These are phyloP conservation scores for Oreonectes daqikongensis DNA, from an alignment of 2,797 vertebrate genomes.

Conservation along the genomic window DNA sequence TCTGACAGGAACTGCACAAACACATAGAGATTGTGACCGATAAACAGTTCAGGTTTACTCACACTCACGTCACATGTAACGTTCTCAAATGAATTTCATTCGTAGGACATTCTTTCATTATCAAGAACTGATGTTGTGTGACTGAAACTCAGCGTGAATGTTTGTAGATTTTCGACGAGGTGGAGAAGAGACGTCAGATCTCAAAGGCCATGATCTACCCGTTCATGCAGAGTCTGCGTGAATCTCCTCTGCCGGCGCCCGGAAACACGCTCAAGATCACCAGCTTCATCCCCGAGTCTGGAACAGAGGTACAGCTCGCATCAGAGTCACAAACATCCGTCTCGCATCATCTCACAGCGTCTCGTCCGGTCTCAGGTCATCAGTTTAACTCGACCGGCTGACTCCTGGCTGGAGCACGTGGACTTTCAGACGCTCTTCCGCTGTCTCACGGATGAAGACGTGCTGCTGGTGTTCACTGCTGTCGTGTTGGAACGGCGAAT, in stretches of 20 bases:
- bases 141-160: background rate
- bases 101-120: too few relatives aligned
- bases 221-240: slow-evolving; percentile 86
- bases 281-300: slow-evolving; percentile 85
- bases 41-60: background rate
- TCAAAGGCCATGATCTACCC: slow-evolving; percentile 85
- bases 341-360: background rate
- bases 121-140: too few relatives aligned
- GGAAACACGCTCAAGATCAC: slow-evolving; percentile 82
- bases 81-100: too few relatives aligned
- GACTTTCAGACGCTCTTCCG: slow-evolving; percentile 79
- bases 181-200: slow-evolving; percentile 85
- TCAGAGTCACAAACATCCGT: background rate
- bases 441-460: slow-evolving; percentile 72
- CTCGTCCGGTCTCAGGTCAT: slow-evolving; percentile 74
- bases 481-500: slow-evolving; percentile 78
- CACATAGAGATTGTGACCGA: background rate
- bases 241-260: slow-evolving; percentile 80
- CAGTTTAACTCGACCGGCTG: slow-evolving; percentile 79
- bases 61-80: too few relatives aligned
- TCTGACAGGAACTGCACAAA: background rate
- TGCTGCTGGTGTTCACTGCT: slow-evolving; percentile 81
- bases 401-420: slow-evolving; percentile 84
- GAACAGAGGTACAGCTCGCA: slow-evolving; percentile 76
- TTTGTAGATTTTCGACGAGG: slow-evolving; percentile 83